phyloP scores from a whole-genome alignment of 2,797 vertebrate species.

The Anguilla obscura region DNA sequence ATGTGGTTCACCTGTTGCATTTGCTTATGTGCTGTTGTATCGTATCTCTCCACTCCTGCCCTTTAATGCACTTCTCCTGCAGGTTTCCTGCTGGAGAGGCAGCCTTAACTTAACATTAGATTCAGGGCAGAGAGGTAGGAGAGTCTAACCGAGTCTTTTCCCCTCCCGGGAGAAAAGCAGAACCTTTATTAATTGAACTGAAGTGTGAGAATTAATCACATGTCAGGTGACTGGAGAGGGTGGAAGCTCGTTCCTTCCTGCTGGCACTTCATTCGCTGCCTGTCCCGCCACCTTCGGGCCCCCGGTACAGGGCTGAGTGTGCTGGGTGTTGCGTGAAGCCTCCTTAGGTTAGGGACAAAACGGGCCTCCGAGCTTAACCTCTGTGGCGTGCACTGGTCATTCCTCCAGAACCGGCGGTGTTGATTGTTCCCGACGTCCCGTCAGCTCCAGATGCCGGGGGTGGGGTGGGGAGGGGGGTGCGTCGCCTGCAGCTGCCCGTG shows the following conservation, averaged over 20 bases:
- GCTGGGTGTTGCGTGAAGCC: too few species aligned
- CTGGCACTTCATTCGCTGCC: not conserved
- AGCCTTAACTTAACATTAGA: conserved; percentile 26
- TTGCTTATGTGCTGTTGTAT: not conserved
- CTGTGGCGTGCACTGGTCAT: not conserved
- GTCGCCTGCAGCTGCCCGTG: not conserved
- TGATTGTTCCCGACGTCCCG: conserved; percentile 1
- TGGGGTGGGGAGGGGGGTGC: not conserved
- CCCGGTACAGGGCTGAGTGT: too few species aligned
- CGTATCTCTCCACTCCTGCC: not conserved
- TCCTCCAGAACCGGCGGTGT: not conserved
- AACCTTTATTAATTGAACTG: conserved; percentile 41
- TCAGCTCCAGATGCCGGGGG: not conserved
- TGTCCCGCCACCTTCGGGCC: not conserved
- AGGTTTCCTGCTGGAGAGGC: conserved; percentile 13
- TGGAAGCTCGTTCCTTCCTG: not conserved
- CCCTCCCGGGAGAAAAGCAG: conserved; percentile 46
- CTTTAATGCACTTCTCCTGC: not conserved
- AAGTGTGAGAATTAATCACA: not conserved
- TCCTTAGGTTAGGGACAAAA: not conserved
- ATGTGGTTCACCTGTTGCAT: too few species aligned
- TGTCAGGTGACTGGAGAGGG: conserved; percentile 44
- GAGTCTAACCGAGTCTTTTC: conserved; percentile 33
- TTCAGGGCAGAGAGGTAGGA: conserved; percentile 44
- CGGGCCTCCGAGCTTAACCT: not conserved